Percentiles rank a stretch among this genome's conserved stretches.
Conservation (phyloP, 2,113 vertebrate species). For the Dolichotis patagonum region DNA sequence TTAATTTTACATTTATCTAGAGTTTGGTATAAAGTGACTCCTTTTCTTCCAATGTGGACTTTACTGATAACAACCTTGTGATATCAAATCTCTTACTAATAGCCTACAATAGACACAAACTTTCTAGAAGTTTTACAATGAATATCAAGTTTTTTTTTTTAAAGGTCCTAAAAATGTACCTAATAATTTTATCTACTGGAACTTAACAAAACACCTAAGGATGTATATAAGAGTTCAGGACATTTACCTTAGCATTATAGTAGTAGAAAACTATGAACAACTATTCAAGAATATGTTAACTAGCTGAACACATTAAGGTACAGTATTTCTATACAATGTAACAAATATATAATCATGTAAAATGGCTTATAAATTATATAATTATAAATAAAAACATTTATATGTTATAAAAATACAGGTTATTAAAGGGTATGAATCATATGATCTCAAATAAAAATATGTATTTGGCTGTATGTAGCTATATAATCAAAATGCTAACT, state of each 20-base stretch:
- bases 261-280: constrained; percentile 15
- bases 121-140: constrained; percentile 37
- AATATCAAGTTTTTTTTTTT: not conserved
- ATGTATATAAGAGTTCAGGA: constrained; percentile 30
- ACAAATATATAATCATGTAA: constrained; percentile 24
- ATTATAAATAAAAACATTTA: not conserved
- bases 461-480: not conserved
- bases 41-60: not conserved
- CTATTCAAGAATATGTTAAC: not conserved
- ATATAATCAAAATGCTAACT: constrained; percentile 7
- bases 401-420: constrained; percentile 7
- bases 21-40: not conserved
- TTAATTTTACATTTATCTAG: constrained; percentile 34
- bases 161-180: not conserved
- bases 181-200: constrained; percentile 33
- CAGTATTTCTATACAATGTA: not conserved
- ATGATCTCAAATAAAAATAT: constrained; percentile 6
- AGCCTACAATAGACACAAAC: not conserved
- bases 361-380: constrained; percentile 1
- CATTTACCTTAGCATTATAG: constrained; percentile 19
- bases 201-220: constrained; percentile 35
- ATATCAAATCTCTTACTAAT: constrained; percentile 29
- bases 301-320: not conserved
- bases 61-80: not conserved
- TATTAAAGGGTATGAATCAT: constrained; percentile 8